A percentile compares a stretch with the other conserved stretches of the same genome.
phyloP scores from a whole-genome alignment of 2,888 invertebrate genomes.

The Synergus itoensis region DNA sequence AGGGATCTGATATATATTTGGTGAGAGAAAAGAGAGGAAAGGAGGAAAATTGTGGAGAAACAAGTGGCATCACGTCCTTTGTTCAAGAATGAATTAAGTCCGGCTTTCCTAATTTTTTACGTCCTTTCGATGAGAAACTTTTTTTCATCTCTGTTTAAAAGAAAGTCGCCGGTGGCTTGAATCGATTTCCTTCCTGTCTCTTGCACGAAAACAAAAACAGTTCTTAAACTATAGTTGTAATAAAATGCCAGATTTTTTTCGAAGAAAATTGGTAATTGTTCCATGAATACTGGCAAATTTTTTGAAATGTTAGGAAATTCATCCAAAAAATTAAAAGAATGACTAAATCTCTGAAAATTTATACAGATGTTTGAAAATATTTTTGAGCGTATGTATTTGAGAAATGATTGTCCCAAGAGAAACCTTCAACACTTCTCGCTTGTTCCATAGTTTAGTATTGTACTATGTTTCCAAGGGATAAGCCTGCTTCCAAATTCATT shows the following conservation, averaged over 20 bases:
- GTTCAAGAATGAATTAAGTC: constrained; percentile 12
- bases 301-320: too few species aligned
- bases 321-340: too few species aligned
- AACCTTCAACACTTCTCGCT: background rate
- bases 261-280: too few species aligned
- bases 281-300: too few species aligned
- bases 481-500: constrained; percentile 49
- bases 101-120: constrained; percentile 22
- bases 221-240: too few species aligned
- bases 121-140: background rate
- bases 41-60: background rate
- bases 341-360: too few species aligned
- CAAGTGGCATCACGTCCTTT: constrained; percentile 14
- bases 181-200: constrained; percentile 4
- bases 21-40: too few species aligned
- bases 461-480: constrained; percentile 20
- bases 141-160: constrained; percentile 22
- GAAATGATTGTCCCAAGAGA: too few species aligned
- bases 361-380: too few species aligned
- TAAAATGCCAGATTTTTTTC: too few species aligned
- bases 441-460: constrained; percentile 23
- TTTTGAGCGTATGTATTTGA: too few species aligned
- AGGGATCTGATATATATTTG: background rate
- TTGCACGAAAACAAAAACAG: background rate
- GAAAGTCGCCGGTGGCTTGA: constrained; percentile 7